phyloP scores from a whole-genome alignment of 2,113 vertebrate genomes.

The Leiothrix lutea region DNA sequence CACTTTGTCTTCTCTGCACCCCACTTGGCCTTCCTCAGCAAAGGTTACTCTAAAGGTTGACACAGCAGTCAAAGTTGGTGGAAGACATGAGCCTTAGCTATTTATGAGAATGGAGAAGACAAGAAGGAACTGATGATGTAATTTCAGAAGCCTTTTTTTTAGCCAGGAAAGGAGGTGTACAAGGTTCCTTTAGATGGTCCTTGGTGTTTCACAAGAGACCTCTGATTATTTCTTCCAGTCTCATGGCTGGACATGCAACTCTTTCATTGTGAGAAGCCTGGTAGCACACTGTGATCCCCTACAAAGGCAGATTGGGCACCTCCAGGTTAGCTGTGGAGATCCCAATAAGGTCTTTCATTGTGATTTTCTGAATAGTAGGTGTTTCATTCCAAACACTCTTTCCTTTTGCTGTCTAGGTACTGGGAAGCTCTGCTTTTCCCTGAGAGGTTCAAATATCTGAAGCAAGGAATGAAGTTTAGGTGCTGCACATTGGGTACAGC shows the following conservation, averaged over 20 bases:
- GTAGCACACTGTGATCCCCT: background rate
- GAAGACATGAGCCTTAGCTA: background rate
- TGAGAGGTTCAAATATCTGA: background rate
- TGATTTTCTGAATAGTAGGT: background rate
- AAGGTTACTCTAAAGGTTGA: background rate
- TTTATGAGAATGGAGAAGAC: background rate
- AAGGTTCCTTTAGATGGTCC: background rate
- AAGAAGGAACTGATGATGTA: background rate
- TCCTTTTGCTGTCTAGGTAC: background rate
- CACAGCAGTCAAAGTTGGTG: accelerated
- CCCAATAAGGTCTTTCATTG: background rate
- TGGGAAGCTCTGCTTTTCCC: background rate
- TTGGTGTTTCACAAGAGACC: background rate
- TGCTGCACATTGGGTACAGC: background rate
- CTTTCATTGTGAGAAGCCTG: background rate
- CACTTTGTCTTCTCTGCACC: background rate
- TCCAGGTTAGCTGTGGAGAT: background rate
- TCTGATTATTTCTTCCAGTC: background rate
- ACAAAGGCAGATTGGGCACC: background rate
- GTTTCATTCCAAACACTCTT: background rate
- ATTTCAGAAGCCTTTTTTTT: background rate
- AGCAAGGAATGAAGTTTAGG: background rate
- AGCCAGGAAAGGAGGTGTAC: background rate
- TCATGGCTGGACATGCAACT: background rate
- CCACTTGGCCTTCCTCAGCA: background rate